These are phyloP conservation scores for Myathropa florea DNA, from an alignment of 2,888 invertebrate genomes.

Conservation along the genomic window DNA sequence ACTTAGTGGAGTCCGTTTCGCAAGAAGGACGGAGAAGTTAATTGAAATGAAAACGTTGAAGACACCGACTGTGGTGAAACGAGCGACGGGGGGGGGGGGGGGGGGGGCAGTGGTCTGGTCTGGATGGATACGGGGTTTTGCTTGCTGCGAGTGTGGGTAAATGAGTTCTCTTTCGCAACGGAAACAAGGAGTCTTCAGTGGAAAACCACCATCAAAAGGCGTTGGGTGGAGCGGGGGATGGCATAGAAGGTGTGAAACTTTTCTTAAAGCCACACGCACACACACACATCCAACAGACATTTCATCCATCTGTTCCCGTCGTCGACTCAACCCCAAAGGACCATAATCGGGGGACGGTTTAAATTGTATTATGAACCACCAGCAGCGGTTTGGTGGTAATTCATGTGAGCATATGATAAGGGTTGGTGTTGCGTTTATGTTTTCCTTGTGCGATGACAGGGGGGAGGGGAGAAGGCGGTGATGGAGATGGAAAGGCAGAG, in stretches of 20 bases:
- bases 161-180: conserved; percentile 23
- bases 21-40: conserved; percentile 66
- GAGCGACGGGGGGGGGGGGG: neutral
- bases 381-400: conserved; percentile 38
- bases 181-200: conserved; percentile 43
- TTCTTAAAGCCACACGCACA: conserved; percentile 28
- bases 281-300: neutral
- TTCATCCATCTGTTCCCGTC: neutral
- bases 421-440: conserved; percentile 42
- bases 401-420: conserved; percentile 57
- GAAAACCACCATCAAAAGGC: neutral
- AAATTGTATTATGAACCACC: conserved; percentile 53
- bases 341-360: conserved; percentile 14
- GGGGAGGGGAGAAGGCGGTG: neutral
- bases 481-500: conserved; percentile 22
- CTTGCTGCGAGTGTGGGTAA: neutral
- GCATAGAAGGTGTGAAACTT: conserved; percentile 42
- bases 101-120: conserved; percentile 20
- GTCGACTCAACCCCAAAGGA: neutral
- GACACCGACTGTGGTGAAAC: conserved; percentile 52
- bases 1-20: conserved; percentile 50
- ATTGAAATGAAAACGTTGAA: conserved; percentile 71
- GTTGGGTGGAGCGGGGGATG: neutral
- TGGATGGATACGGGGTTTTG: neutral
- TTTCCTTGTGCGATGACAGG: conserved; percentile 2